Base-by-base conservation (phyloP, 2,113 vertebrate genomes). In the Esox niger region DNA sequence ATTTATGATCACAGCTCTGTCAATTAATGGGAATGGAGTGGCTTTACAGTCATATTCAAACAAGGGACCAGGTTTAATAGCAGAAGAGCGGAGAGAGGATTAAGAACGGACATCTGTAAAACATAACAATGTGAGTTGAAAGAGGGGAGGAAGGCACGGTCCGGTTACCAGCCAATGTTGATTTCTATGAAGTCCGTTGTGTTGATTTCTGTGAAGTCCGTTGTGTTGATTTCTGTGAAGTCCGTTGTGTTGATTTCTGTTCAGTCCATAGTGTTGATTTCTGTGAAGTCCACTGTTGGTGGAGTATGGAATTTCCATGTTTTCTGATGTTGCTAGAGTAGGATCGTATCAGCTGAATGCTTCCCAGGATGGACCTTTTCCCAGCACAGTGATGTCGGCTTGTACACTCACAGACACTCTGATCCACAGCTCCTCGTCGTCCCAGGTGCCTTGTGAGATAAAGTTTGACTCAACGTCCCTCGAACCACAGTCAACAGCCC, bases 1-100 rank as follows among this genome's bases (percentile, higher is more conserved):
- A 68, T 91, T 91, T 91, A 91, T 89, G 86, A 86, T 84, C 83
- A 87, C 84, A 82, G 87, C 83, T 81, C 65, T 83, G 82, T 86
- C 86, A 88, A 90, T 89, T 88, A 88, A 87, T 82, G 81, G 86
- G 87, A 88, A 83, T 87, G 82, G 83, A 84, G 79, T 75, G 64
- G 66, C 79, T 89, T 91, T 91, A 89, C 74, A 82, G 62, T 74
- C 73, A 54, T 82, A 90, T 89, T 90, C 83, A 84, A 88, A 81
- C 62, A 49, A 80, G 56, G 62, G 71, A 75, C 87, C 81, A 84
- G 70, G 73, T 87, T 89, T 83, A 77, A 80, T 70, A 72, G 81
- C 66, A 82, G 85, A 86, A 66, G 82, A 78, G 80, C 75, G 74
- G 77, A 49, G 15, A 21, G n/a, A 76, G 76, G 78, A 87, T 81